A percentile compares a stretch with the other conserved stretches of the same genome.
These are phyloP conservation scores for Phylloscopus trochiloides DNA, from an alignment of 2,113 vertebrate genomes.

Conservation along the genomic window DNA sequence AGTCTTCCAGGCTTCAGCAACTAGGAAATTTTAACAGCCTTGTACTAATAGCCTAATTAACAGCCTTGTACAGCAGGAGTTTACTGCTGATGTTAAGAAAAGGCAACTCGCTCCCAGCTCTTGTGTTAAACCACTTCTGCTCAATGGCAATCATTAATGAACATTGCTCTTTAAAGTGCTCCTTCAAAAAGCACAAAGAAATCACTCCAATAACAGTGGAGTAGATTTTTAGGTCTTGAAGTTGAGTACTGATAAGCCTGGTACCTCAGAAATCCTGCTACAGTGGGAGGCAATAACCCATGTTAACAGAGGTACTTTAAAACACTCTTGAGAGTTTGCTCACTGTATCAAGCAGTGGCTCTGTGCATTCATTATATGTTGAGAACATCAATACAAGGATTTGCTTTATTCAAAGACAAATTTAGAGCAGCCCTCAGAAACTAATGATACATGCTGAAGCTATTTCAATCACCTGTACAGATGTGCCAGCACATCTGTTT, in stretches of 20 bases:
- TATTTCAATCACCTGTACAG: neutral
- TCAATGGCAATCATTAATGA: slow-evolving; percentile 18
- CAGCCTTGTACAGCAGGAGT: neutral
- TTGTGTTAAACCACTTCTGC: slow-evolving; percentile 42
- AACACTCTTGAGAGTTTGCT: neutral
- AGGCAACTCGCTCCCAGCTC: neutral
- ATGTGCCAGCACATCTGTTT: neutral
- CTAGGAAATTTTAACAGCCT: neutral
- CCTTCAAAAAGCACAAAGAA: slow-evolving; percentile 72
- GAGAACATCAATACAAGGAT: neutral
- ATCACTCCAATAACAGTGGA: slow-evolving; percentile 53
- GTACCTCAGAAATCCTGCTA: slow-evolving; percentile 43
- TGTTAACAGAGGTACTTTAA: slow-evolving; percentile 57
- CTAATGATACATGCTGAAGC: neutral
- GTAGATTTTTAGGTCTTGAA: slow-evolving; percentile 65
- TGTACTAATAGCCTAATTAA: neutral
- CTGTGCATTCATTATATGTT: neutral
- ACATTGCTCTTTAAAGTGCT: slow-evolving; percentile 63
- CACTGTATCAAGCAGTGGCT: neutral
- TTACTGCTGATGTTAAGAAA: neutral
- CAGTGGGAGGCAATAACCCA: slow-evolving; percentile 23
- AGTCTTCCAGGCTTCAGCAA: neutral
- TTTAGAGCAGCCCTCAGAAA: neutral
- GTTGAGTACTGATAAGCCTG: slow-evolving; percentile 63
- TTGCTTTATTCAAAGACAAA: neutral